phyloP scores from a whole-genome alignment of 2,113 vertebrate species.

The Dipodomys merriami region DNA sequence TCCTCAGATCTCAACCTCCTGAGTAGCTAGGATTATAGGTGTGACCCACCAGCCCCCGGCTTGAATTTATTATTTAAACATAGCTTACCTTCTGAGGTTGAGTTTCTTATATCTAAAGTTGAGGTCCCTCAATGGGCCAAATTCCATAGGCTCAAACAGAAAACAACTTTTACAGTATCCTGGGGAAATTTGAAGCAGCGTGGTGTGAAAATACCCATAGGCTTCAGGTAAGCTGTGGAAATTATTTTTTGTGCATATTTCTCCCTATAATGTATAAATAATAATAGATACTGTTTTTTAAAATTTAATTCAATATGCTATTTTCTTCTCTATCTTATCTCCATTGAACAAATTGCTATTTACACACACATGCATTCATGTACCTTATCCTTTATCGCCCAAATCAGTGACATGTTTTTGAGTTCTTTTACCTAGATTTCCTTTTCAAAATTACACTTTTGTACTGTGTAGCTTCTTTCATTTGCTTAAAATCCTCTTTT shows the following conservation, averaged over 20 bases:
- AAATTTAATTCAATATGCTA: not conserved
- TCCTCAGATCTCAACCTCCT: too few species aligned
- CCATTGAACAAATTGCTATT: not conserved
- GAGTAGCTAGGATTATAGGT: too few species aligned
- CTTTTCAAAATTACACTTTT: constrained; percentile 39
- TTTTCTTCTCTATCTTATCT: not conserved
- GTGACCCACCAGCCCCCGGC: too few species aligned
- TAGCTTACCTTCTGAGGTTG: constrained; percentile 72
- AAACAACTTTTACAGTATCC: not conserved
- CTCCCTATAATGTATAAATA: not conserved
- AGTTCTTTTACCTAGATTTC: not conserved
- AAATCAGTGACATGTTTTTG: constrained; percentile 2
- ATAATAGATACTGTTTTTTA: not conserved
- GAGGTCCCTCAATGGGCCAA: not conserved
- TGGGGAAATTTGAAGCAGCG: not conserved
- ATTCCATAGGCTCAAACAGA: not conserved
- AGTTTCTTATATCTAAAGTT: constrained; percentile 71
- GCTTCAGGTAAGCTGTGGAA: not conserved
- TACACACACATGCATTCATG: not conserved
- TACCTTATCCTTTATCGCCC: constrained; percentile 5
- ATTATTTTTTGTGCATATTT: constrained; percentile 10
- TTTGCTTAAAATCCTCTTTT: not conserved
- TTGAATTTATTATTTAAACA: constrained; percentile 64
- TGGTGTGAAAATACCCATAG: not conserved
- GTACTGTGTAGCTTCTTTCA: constrained; percentile 29